phyloP scores from a whole-genome alignment of 2,113 vertebrate genomes.

The Corythoichthys haematopterus region DNA sequence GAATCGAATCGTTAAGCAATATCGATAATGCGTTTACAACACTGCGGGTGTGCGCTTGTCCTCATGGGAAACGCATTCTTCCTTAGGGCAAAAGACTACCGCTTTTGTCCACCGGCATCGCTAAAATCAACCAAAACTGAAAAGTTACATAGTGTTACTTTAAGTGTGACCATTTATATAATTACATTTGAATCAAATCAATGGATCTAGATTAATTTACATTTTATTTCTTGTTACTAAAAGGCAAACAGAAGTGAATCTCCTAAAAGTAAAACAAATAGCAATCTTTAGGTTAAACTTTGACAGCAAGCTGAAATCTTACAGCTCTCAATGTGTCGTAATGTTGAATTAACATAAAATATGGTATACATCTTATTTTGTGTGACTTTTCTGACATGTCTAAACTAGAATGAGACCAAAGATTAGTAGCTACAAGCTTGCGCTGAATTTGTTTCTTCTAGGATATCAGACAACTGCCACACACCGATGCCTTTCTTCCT shows the following conservation, averaged over 20 bases:
- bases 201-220: too few species aligned
- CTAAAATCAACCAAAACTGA: too few species aligned
- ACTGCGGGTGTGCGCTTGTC: too few species aligned
- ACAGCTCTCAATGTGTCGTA: neutral
- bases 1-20: too few species aligned
- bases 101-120: too few species aligned
- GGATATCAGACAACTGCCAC: slow-evolving; percentile 56
- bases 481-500: slow-evolving; percentile 71
- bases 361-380: neutral
- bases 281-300: neutral
- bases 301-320: neutral
- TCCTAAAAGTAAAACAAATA: neutral
- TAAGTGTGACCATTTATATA: too few species aligned
- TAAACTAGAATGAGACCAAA: neutral
- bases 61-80: too few species aligned
- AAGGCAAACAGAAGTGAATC: neutral
- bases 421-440: neutral
- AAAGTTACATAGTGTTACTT: too few species aligned
- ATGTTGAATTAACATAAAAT: too few species aligned
- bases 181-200: too few species aligned
- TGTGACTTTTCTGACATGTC: neutral
- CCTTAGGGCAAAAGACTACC: too few species aligned
- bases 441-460: slow-evolving; percentile 14
- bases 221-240: neutral
- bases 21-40: too few species aligned